phyloP scores from a whole-genome alignment of 2,888 invertebrate genomes.

The Caenorhabditis wallacei region DNA sequence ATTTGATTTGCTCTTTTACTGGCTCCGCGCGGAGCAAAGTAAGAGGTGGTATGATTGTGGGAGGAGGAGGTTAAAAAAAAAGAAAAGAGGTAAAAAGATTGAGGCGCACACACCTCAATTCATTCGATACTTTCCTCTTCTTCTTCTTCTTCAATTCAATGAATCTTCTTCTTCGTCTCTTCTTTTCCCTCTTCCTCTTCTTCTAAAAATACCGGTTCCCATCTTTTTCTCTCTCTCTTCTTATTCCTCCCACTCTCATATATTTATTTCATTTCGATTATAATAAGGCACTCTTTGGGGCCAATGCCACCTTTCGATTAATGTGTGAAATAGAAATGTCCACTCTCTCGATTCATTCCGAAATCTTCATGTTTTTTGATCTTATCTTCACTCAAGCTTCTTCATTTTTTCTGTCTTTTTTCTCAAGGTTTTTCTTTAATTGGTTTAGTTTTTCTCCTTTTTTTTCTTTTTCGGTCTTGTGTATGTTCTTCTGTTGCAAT shows the following conservation, averaged over 20 bases:
- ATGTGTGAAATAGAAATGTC: conserved; percentile 19
- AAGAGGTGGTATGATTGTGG: conserved; percentile 36
- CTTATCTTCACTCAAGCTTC: conserved; percentile 17
- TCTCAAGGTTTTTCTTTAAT: conserved; percentile 45
- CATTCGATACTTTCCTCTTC: conserved; percentile 45
- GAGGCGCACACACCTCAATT: conserved; percentile 34
- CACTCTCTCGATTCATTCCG: background rate
- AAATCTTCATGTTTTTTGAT: conserved; percentile 22
- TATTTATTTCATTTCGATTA: conserved; percentile 48
- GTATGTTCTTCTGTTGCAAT: conserved; percentile 12
- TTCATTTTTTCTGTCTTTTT: conserved; percentile 17
- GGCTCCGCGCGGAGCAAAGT: conserved; percentile 42
- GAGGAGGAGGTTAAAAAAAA: conserved; percentile 19
- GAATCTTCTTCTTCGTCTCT: conserved; percentile 41
- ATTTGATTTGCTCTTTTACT: conserved; percentile 35
- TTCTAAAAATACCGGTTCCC: conserved; percentile 39
- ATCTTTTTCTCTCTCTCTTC: conserved; percentile 19
- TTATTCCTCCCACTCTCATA: conserved; percentile 34
- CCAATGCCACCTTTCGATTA: conserved; percentile 36
- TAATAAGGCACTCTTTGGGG: conserved; percentile 40
- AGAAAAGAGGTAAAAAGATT: conserved; percentile 4
- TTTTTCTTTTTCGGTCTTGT: conserved; percentile 13
- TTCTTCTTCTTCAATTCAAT: conserved; percentile 11
- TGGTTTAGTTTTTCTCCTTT: conserved; percentile 27
- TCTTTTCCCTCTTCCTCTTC: conserved; percentile 26